Conservation (phyloP, 2,797 vertebrate species). For the Lepilemur ruficaudatus region DNA sequence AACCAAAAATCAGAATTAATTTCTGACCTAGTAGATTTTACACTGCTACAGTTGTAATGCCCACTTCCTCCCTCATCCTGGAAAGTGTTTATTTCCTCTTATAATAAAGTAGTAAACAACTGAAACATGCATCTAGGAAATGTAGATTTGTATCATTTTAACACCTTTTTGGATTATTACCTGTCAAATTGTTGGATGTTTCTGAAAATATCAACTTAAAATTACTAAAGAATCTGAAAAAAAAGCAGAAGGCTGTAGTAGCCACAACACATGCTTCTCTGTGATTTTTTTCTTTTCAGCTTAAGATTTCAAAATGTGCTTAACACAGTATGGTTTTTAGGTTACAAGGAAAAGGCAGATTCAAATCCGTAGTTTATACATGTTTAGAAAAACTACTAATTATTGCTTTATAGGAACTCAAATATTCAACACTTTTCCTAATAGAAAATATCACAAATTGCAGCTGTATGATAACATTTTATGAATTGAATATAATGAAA, state of each 20-base stretch:
- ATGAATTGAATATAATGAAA: constrained; percentile 87
- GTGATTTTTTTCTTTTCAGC: background rate
- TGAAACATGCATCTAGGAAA: constrained; percentile 43
- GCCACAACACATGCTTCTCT: background rate
- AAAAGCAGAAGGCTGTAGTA: constrained; percentile 18
- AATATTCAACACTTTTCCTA: constrained; percentile 80
- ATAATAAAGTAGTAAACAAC: constrained; percentile 17
- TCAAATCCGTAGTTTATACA: constrained; percentile 74
- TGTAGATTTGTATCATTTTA: constrained; percentile 28
- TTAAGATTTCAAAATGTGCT: constrained; percentile 59
- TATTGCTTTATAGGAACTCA: constrained; percentile 74
- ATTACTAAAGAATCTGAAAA: constrained; percentile 40
- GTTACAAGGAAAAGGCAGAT: constrained; percentile 62
- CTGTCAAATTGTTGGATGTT: constrained; percentile 42
- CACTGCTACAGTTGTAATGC: background rate
- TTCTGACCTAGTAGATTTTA: constrained; percentile 1
- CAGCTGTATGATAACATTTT: constrained; percentile 85
- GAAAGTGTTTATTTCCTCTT: background rate
- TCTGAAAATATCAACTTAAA: constrained; percentile 67
- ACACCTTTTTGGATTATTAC: constrained; percentile 45
- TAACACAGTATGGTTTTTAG: background rate
- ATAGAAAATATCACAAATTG: constrained; percentile 80
- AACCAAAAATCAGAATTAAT: background rate
- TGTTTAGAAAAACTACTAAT: constrained; percentile 73
- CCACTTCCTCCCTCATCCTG: background rate